phyloP scores from a whole-genome alignment of 1,140 invertebrate genomes.

The Augochlora pura region DNA sequence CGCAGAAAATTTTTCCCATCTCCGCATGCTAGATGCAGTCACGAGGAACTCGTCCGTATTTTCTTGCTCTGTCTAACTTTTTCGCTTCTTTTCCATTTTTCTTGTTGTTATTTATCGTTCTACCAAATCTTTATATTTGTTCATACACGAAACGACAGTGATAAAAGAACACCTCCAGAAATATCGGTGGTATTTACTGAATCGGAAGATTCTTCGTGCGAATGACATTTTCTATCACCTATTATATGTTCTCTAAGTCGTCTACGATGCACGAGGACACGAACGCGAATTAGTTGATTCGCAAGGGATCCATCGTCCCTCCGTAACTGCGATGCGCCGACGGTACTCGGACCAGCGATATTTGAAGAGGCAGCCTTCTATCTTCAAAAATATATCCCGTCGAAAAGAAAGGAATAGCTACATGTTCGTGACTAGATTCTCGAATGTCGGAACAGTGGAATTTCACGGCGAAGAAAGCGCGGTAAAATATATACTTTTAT shows the following conservation, averaged over 20 bases:
- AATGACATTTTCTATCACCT: neutral
- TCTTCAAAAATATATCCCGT: neutral
- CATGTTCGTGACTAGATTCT: conserved; percentile 47
- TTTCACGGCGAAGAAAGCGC: conserved; percentile 1
- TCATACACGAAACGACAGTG: conserved; percentile 6
- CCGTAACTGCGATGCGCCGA: neutral
- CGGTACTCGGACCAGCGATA: neutral
- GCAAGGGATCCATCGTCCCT: too few species aligned
- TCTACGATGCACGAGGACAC: neutral
- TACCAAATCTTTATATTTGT: conserved; percentile 7
- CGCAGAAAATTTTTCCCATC: conserved; percentile 1
- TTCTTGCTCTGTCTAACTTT: conserved; percentile 63
- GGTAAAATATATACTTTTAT: conserved; percentile 5
- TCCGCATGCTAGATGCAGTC: conserved; percentile 71
- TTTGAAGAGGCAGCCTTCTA: neutral
- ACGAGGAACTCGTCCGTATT: conserved; percentile 74
- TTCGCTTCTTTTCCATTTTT: conserved; percentile 21
- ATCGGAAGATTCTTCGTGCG: neutral
- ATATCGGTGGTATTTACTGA: neutral
- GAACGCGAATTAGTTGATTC: neutral
- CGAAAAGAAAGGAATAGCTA: conserved; percentile 4
- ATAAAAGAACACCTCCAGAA: neutral
- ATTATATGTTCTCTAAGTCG: neutral
- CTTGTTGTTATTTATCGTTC: neutral
- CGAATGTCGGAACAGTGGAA: conserved; percentile 25